Evolutionary conservation across 2,797 vertebrate species (phyloP).

Genomic region (Xenops minutus): DNA sequence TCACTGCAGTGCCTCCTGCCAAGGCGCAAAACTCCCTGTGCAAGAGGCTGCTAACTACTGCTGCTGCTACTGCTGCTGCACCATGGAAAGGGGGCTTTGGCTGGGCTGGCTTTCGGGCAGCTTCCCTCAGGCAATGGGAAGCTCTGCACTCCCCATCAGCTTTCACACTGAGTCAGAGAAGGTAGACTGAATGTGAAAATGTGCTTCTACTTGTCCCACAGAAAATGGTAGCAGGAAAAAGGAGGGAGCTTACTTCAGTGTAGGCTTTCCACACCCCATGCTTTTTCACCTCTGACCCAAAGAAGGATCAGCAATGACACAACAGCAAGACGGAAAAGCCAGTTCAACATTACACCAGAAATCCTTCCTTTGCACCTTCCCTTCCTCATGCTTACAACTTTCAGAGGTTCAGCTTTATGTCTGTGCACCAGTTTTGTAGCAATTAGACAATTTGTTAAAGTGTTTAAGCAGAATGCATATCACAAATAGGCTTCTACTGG

Average conservation of each 20-base stretch:
- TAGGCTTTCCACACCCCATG: background rate
- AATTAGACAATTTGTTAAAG: background rate
- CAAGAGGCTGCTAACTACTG: background rate
- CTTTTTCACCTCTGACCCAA: background rate
- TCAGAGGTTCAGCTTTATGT: background rate
- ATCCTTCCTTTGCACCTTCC: background rate
- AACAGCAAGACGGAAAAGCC: background rate
- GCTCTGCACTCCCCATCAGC: background rate
- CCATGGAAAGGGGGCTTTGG: accelerated
- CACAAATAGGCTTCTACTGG: background rate
- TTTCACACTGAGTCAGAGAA: accelerated
- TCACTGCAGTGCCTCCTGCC: accelerated
- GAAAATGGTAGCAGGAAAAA: background rate
- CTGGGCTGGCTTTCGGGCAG: background rate
- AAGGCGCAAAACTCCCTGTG: background rate
- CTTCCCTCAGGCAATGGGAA: background rate
- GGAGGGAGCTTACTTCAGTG: background rate
- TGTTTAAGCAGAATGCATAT: background rate
- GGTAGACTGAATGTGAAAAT: background rate
- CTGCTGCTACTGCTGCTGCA: background rate
- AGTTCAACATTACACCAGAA: accelerated
- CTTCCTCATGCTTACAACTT: background rate
- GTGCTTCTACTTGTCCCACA: background rate
- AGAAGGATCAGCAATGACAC: background rate
- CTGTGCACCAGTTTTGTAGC: background rate